phyloP scores from a whole-genome alignment of 2,797 vertebrate species.

The Tapirus indicus region DNA sequence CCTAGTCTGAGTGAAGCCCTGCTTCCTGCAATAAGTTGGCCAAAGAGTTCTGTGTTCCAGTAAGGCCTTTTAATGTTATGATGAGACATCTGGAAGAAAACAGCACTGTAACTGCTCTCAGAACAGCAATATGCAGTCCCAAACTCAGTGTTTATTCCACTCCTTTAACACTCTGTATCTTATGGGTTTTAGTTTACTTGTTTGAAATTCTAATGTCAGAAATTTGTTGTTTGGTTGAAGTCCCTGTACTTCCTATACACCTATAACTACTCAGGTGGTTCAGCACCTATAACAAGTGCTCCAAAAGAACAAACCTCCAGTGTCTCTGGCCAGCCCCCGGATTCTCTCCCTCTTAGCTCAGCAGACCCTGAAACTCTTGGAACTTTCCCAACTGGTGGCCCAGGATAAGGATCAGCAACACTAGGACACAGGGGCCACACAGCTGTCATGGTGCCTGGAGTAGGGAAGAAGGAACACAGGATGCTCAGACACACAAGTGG shows the following conservation, averaged over 20 bases:
- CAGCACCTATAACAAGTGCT: neutral
- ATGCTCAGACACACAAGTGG: neutral
- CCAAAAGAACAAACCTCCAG: neutral
- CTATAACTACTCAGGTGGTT: neutral
- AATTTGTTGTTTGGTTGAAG: constrained; percentile 31
- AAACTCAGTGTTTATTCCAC: neutral
- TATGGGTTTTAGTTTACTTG: constrained; percentile 16
- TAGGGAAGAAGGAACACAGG: neutral
- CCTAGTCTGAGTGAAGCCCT: neutral
- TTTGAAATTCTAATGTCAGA: constrained; percentile 18
- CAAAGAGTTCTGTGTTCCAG: neutral
- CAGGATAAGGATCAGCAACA: neutral
- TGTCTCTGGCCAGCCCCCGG: neutral
- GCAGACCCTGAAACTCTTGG: neutral
- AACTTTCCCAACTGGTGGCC: neutral
- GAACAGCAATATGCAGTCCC: neutral
- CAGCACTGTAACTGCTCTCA: neutral
- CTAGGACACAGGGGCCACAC: neutral
- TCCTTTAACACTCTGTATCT: neutral
- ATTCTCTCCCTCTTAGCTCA: neutral
- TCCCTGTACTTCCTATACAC: neutral
- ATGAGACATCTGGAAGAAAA: constrained; percentile 23
- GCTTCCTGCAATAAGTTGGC: constrained; percentile 37
- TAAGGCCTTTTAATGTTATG: neutral
- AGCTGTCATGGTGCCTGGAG: neutral